phyloP scores from a whole-genome alignment of 1,140 invertebrate species.

The Nymphalis io region DNA sequence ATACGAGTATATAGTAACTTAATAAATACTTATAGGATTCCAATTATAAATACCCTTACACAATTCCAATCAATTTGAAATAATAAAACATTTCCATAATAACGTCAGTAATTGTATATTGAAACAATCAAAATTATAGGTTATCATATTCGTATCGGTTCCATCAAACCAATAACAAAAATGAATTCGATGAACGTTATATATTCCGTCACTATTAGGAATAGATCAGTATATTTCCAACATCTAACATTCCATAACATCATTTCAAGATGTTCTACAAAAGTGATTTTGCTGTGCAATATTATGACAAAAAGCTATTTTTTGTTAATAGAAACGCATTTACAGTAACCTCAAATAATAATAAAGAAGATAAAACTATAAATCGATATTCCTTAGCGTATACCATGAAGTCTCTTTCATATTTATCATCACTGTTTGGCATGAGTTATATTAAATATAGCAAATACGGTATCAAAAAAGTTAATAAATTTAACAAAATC shows the following conservation, averaged over 20 bases:
- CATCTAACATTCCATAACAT: not conserved
- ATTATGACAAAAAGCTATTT: not conserved
- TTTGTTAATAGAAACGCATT: constrained; percentile 36
- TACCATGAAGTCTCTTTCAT: constrained; percentile 53
- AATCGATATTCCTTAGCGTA: constrained; percentile 38
- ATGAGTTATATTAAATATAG: constrained; percentile 46
- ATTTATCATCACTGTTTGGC: constrained; percentile 52
- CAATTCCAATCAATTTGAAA: not conserved
- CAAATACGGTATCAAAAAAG: constrained; percentile 37
- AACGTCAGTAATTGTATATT: not conserved
- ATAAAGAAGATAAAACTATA: constrained; percentile 18
- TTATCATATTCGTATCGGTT: not conserved
- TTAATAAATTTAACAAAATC: constrained; percentile 42
- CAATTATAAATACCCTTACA: not conserved
- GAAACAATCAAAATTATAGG: not conserved
- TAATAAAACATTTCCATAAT: not conserved
- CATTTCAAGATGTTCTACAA: constrained; percentile 34
- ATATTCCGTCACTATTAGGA: not conserved
- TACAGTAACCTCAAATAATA: constrained; percentile 44
- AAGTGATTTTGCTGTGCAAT: constrained; percentile 37
- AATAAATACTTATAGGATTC: too few relatives aligned
- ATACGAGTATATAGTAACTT: too few relatives aligned
- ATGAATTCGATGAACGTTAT: not conserved
- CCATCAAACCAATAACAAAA: not conserved
- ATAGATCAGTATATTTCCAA: not conserved